These are phyloP conservation scores for Microplitis manilae DNA, from an alignment of 2,888 invertebrate genomes.

Conservation along the genomic window DNA sequence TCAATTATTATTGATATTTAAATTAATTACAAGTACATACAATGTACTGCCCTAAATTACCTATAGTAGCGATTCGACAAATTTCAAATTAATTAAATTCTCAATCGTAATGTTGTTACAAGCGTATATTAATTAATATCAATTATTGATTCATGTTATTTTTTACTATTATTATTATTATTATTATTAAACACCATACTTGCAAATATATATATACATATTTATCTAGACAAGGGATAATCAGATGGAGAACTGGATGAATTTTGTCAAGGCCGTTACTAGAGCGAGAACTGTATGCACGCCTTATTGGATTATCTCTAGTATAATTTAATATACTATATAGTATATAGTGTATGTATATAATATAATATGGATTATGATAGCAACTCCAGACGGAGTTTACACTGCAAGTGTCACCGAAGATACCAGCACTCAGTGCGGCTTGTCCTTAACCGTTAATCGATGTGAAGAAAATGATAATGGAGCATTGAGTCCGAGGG, in stretches of 20 bases:
- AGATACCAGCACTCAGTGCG: slow-evolving; percentile 18
- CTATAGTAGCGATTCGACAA: neutral
- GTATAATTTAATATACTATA: slow-evolving; percentile 13
- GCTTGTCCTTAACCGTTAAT: slow-evolving; percentile 28
- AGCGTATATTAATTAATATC: neutral
- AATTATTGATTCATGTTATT: neutral
- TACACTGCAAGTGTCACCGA: slow-evolving; percentile 14
- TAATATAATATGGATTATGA: neutral
- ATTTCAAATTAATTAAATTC: neutral
- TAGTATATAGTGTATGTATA: neutral
- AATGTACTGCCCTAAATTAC: neutral
- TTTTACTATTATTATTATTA: neutral
- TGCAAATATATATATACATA: neutral
- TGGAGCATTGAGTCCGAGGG: slow-evolving; percentile 12
- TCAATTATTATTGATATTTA: neutral
- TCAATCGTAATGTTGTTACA: neutral
- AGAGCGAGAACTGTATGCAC: slow-evolving; percentile 9
- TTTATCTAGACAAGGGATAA: slow-evolving; percentile 5
- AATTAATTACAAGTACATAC: neutral
- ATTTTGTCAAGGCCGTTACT: slow-evolving; percentile 33
- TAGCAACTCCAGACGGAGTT: slow-evolving; percentile 31
- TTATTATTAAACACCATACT: neutral
- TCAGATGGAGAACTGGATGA: slow-evolving; percentile 23
- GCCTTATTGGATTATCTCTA: slow-evolving; percentile 25
- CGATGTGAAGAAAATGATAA: slow-evolving; percentile 25